These are phyloP conservation scores for Synergus laeviventris DNA, from an alignment of 2,888 invertebrate genomes.

Conservation along the genomic window DNA sequence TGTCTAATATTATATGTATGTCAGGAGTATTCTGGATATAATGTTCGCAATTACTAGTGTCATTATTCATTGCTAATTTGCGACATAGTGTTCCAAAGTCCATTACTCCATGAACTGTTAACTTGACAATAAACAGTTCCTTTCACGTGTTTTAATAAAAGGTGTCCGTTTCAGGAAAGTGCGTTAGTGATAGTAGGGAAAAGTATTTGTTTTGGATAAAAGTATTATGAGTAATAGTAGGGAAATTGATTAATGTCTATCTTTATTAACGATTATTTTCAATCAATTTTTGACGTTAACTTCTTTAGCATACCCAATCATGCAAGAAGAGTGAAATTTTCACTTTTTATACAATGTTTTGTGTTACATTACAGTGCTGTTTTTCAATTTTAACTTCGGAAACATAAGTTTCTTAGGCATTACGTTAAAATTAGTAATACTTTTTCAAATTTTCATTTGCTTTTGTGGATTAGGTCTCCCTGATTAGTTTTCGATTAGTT, in stretches of 20 bases:
- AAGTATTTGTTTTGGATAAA: too few relatives aligned
- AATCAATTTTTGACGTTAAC: not conserved
- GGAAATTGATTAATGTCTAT: too few relatives aligned
- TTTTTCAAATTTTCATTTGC: too few relatives aligned
- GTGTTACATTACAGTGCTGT: too few relatives aligned
- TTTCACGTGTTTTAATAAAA: not conserved
- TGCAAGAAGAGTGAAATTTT: not conserved
- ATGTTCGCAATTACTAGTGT: conserved; percentile 14
- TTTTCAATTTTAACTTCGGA: too few relatives aligned
- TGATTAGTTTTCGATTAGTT: too few relatives aligned
- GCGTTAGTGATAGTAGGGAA: not conserved
- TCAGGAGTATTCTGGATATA: conserved; percentile 9
- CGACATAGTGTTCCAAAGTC: conserved; percentile 3
- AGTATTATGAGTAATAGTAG: too few relatives aligned
- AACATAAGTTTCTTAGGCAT: too few relatives aligned
- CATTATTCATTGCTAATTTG: conserved; percentile 5
- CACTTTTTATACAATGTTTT: conserved; percentile 18
- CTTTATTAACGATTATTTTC: too few relatives aligned
- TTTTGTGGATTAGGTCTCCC: too few relatives aligned
- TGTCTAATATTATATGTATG: conserved; percentile 7
- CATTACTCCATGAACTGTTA: not conserved
- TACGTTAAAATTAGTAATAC: too few relatives aligned
- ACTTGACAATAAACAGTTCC: not conserved
- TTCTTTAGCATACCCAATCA: not conserved
- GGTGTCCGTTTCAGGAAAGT: not conserved